phyloP scores from a whole-genome alignment of 2,113 vertebrate genomes.

The Ivindomyrus marchei region DNA sequence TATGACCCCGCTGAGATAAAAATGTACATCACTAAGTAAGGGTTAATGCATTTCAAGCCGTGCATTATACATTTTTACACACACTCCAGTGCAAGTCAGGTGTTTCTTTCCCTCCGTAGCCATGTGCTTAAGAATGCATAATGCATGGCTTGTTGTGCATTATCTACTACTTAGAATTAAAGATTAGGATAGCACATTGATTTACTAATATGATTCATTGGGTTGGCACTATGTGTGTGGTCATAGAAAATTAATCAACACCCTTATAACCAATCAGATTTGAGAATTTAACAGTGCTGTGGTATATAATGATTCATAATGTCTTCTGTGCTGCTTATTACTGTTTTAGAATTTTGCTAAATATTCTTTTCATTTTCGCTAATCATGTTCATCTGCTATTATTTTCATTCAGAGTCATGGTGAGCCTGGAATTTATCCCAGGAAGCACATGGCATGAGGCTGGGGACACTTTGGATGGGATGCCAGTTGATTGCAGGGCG shows the following conservation, averaged over 20 bases:
- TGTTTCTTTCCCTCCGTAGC: neutral
- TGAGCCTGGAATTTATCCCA: neutral
- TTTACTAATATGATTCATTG: neutral
- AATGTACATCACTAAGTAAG: neutral
- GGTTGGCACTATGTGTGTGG: neutral
- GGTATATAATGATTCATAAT: neutral
- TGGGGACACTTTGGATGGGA: neutral
- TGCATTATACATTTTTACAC: neutral
- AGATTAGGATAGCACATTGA: neutral
- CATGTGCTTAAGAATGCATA: neutral
- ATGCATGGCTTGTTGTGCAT: neutral
- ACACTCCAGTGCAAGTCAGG: neutral
- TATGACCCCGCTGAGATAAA: neutral
- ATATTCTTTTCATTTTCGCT: neutral
- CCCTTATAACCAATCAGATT: neutral
- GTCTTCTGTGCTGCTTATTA: neutral
- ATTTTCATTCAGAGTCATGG: neutral
- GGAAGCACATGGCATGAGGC: neutral
- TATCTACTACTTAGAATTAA: neutral
- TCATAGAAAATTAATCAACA: neutral
- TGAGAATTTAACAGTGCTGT: neutral
- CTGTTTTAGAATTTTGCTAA: neutral
- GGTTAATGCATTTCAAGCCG: neutral
- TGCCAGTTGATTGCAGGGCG: neutral
- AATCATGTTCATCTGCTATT: neutral